phyloP scores from a whole-genome alignment of 2,113 vertebrate genomes.

The Riparia riparia region DNA sequence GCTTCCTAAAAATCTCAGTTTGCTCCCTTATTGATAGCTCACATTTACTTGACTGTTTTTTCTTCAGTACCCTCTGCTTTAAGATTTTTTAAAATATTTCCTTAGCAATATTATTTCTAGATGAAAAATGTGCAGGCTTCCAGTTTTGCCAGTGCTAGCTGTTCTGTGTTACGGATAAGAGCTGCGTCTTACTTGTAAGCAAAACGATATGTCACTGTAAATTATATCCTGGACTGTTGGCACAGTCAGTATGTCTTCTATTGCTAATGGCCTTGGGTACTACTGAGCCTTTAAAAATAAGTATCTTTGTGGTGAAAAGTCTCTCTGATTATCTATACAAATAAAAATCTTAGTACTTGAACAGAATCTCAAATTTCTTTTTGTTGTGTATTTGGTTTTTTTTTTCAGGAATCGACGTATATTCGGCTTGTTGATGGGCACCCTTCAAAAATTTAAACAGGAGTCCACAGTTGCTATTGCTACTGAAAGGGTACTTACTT shows the following conservation, averaged over 20 bases:
- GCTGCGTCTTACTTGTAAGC: background rate
- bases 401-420: slow-evolving; percentile 94
- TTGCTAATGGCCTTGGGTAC: background rate
- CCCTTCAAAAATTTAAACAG: slow-evolving; percentile 98
- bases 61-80: background rate
- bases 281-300: slow-evolving; percentile 24
- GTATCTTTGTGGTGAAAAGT: background rate
- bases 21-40: background rate
- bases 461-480: slow-evolving; percentile 95
- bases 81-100: background rate
- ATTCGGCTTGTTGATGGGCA: slow-evolving; percentile 99
- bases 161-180: background rate
- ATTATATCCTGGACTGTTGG: background rate
- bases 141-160: background rate
- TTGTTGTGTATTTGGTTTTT: background rate
- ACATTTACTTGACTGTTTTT: background rate
- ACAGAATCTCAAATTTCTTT: background rate
- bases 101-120: background rate
- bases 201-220: slow-evolving; percentile 7
- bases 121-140: background rate
- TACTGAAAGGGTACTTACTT: slow-evolving; percentile 87
- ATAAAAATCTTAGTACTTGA: background rate
- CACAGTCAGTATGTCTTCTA: background rate
- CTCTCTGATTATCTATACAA: background rate
- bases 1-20: background rate